Conservation (phyloP, 2,113 vertebrate species). For the Takifugu flavidus region DNA sequence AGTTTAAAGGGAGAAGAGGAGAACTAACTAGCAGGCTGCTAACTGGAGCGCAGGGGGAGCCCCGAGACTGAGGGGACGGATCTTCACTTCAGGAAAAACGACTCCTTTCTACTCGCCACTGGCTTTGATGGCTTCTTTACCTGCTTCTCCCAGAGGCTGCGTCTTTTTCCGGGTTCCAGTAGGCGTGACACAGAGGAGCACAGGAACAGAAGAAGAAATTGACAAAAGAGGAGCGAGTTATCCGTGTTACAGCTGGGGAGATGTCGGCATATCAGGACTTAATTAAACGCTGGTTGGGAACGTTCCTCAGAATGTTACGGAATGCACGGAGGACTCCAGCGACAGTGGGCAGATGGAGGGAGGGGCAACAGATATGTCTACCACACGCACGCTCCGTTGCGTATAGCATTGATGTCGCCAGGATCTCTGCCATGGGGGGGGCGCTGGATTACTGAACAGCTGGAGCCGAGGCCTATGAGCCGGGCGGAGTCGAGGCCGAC, state of each 20-base stretch:
- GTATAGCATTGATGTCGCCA: constrained; percentile 49
- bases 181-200: constrained; percentile 49
- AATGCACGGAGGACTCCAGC: constrained; percentile 41
- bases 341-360: constrained; percentile 42
- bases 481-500: constrained; percentile 32
- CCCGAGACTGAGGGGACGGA: background rate
- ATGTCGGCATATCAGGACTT: constrained; percentile 58
- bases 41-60: background rate
- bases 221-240: constrained; percentile 61
- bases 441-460: constrained; percentile 50
- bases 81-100: no score
- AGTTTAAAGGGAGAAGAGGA: constrained; percentile 60
- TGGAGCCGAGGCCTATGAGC: constrained; percentile 30
- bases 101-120: constrained; percentile 56
- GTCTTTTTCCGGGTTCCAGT: constrained; percentile 60
- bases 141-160: constrained; percentile 66
- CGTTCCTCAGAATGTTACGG: constrained; percentile 58
- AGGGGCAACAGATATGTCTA: constrained; percentile 11
- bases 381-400: constrained; percentile 2
- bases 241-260: constrained; percentile 54
- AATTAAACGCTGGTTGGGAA: constrained; percentile 68
- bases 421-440: constrained; percentile 51
- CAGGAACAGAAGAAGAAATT: constrained; percentile 44
- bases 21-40: constrained; percentile 15
- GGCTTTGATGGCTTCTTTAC: constrained; percentile 73